Percentiles rank a stretch among this genome's conserved stretches.
Evolutionary conservation across 2,888 invertebrate genomes (phyloP).

Genomic region (Euzetes globulus): DNA sequence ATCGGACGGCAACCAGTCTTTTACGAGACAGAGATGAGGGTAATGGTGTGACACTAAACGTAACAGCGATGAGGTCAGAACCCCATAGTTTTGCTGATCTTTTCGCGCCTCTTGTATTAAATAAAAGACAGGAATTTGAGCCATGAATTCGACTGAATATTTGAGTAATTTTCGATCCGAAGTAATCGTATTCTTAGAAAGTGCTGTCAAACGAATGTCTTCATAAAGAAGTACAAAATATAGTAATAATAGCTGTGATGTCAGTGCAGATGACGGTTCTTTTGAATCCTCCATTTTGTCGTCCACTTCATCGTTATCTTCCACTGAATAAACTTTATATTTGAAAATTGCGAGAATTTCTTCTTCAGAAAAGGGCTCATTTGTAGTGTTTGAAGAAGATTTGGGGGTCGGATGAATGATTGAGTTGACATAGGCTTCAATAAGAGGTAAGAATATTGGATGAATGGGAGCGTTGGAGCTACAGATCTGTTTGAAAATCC

Average conservation of each 20-base stretch:
- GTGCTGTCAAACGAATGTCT: slow-evolving; percentile 62
- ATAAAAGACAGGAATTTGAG: slow-evolving; percentile 77
- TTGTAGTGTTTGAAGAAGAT: slow-evolving; percentile 63
- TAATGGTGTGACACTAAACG: slow-evolving; percentile 83
- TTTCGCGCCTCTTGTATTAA: slow-evolving; percentile 84
- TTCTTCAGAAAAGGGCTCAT: slow-evolving; percentile 81
- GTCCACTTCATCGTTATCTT: slow-evolving; percentile 29
- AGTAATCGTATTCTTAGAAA: slow-evolving; percentile 47
- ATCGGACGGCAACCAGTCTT: slow-evolving; percentile 74
- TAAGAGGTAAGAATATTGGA: slow-evolving; percentile 80
- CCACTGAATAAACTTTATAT: slow-evolving; percentile 43
- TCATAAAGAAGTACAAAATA: slow-evolving; percentile 89
- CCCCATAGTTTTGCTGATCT: slow-evolving; percentile 78
- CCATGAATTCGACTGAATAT: slow-evolving; percentile 76
- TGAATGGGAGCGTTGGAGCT: slow-evolving; percentile 81
- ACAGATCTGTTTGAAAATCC: slow-evolving; percentile 92
- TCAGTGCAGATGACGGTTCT: slow-evolving; percentile 53
- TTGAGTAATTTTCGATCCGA: slow-evolving; percentile 56
- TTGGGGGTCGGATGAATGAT: slow-evolving; percentile 59
- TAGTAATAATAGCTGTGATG: slow-evolving; percentile 77
- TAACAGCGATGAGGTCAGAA: slow-evolving; percentile 79
- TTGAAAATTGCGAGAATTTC: slow-evolving; percentile 60
- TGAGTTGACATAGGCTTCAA: slow-evolving; percentile 90
- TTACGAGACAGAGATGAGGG: slow-evolving; percentile 86
- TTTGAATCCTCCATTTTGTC: slow-evolving; percentile 47